Percentiles rank a stretch among this genome's conserved stretches.
Conservation (phyloP, 2,888 invertebrate species). For the Hipparchia sbordonii region DNA sequence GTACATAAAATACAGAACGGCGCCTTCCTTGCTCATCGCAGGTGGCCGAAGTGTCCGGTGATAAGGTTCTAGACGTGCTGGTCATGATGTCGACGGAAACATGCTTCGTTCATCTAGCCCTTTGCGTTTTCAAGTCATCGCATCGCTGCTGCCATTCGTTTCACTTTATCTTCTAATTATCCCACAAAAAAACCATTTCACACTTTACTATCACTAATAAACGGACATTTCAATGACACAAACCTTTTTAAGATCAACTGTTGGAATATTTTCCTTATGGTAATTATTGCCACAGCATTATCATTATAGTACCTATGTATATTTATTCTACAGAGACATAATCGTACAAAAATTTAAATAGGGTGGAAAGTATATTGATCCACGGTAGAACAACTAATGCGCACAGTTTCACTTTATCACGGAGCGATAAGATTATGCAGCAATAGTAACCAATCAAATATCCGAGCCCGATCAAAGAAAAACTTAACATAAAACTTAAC, state of each 20-base stretch:
- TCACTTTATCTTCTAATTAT: slow-evolving; percentile 58
- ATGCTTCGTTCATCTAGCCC: slow-evolving; percentile 65
- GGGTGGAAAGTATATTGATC: slow-evolving; percentile 54
- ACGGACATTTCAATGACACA: slow-evolving; percentile 38
- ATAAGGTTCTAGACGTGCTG: slow-evolving; percentile 70
- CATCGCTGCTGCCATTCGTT: slow-evolving; percentile 68
- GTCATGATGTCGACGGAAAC: slow-evolving; percentile 58
- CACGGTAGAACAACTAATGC: slow-evolving; percentile 51
- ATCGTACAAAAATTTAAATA: slow-evolving; percentile 19
- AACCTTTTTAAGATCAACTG: slow-evolving; percentile 32
- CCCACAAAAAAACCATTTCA: slow-evolving; percentile 60
- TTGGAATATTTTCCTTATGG: slow-evolving; percentile 52
- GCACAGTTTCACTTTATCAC: slow-evolving; percentile 67
- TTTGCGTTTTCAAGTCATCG: slow-evolving; percentile 57
- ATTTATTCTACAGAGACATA: slow-evolving; percentile 3
- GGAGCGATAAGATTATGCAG: slow-evolving; percentile 70
- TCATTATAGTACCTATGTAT: not conserved
- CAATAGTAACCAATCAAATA: slow-evolving; percentile 58
- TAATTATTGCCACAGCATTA: not conserved
- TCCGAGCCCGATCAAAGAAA: slow-evolving; percentile 36
- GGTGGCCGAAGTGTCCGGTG: slow-evolving; percentile 61
- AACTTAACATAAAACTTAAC: slow-evolving; percentile 15
- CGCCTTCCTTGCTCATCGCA: slow-evolving; percentile 82
- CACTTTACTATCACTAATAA: slow-evolving; percentile 57
- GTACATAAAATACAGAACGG: slow-evolving; percentile 89